Evolutionary conservation across 2,888 invertebrate genomes (phyloP), one percentile per base, ranked within the genome.

Genomic region (Embidobia sp.): DNA sequence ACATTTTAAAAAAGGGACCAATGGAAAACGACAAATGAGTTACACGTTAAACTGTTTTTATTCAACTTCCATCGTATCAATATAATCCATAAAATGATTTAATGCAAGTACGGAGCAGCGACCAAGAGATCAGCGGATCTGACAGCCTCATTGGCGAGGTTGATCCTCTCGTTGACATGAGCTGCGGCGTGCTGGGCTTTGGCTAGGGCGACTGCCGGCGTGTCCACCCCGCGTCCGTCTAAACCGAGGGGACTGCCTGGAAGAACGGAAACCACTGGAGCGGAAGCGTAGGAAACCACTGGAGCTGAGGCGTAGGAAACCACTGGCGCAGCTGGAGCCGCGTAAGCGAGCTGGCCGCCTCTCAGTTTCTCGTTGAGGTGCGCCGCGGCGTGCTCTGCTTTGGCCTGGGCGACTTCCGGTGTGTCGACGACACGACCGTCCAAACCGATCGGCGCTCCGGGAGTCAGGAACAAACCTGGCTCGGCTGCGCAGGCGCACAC

Each of bases 181-280:
- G 88, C 87, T 1, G 82, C 82, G n/a, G 82, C 83, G 76, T 89
- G 88, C 4, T 82, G 82, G 31, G 82, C 85, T 35, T 85, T 87
- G 46, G 86, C 85, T 11, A 79, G 77, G 15, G 82, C 78, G 2
- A 87, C 88, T 69, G 85, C 84, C 7, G 83, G 70, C 6, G 87
- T 84, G 73, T 86, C 86, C 4, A 85, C 76, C 13, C 86, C 84
- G 15, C 83, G 82, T 11, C 87, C 86, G 33, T 87, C 86, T 1
- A 78, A 46, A 6, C 84, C 86, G 4, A 85, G 37, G 0, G 83
- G 81, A 1, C 84, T 81, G 4, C 80, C 80, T 0, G 79, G 77
- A 5, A 73, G 51, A 2, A 67, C 13, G 6, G 53, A 15, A n/a
- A 55, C 35, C 3, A 40, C 1, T 13, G 37, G 18, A 1, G 55